Conservation (phyloP, 2,113 vertebrate genomes). For the Poicephalus meyeri region DNA sequence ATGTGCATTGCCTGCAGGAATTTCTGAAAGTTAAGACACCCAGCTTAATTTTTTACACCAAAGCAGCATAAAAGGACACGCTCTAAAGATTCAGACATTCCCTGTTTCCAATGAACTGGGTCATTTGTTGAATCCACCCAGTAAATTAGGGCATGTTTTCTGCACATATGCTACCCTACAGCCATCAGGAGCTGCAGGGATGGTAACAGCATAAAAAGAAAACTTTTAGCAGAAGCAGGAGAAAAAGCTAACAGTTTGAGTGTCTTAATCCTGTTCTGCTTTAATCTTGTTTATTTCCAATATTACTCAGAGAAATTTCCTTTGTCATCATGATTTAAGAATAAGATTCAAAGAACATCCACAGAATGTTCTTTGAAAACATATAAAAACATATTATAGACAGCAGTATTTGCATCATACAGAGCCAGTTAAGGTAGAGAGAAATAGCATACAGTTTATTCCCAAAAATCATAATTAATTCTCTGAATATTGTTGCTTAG, state of each 20-base stretch:
- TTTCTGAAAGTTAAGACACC: background rate
- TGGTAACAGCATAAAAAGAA: background rate
- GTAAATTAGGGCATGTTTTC: conserved; percentile 5
- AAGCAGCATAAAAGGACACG: background rate
- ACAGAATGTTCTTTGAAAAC: background rate
- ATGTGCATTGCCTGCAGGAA: background rate
- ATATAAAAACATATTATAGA: background rate
- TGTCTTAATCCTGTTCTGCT: conserved; percentile 40
- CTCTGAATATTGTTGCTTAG: background rate
- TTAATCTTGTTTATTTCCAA: conserved; percentile 39
- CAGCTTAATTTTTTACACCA: background rate
- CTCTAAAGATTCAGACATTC: background rate
- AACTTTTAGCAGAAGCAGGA: background rate
- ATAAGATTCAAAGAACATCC: background rate
- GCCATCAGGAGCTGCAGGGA: background rate
- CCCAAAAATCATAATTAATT: background rate
- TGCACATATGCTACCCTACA: background rate
- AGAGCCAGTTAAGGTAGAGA: background rate
- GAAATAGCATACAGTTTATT: background rate
- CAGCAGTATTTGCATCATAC: background rate
- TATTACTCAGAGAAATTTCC: conserved; percentile 28
- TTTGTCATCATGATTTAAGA: background rate
- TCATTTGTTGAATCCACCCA: background rate
- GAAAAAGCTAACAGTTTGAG: conserved; percentile 8
- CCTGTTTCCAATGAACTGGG: background rate